Conservation (phyloP, 2,113 vertebrate genomes). For the Cryptotis parvus region DNA sequence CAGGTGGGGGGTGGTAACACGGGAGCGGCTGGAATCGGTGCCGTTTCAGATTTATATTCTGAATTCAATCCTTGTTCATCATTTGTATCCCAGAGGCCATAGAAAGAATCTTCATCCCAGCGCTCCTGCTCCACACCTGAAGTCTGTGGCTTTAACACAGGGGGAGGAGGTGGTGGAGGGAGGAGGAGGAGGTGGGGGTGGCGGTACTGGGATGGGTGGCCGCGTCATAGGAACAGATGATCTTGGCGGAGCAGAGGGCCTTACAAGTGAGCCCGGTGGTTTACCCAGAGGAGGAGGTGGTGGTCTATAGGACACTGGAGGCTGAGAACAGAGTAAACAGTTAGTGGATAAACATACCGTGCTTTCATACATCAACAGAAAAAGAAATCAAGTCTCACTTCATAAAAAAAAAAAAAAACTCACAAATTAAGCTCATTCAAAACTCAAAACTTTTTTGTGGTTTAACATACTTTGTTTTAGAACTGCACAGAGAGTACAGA, state of each 20-base stretch:
- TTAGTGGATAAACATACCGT: slow-evolving; percentile 66
- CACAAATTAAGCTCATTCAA: neutral
- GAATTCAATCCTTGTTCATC: slow-evolving; percentile 89
- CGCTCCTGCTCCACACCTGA: slow-evolving; percentile 87
- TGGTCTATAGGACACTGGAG: slow-evolving; percentile 88
- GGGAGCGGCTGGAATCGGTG: slow-evolving; percentile 77
- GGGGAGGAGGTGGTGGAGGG: slow-evolving; percentile 83
- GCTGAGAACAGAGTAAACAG: slow-evolving; percentile 87
- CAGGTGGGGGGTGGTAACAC: slow-evolving; percentile 83
- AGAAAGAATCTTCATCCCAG: slow-evolving; percentile 92
- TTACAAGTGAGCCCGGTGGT: slow-evolving; percentile 83
- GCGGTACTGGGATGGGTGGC: slow-evolving; percentile 84
- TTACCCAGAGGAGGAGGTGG: slow-evolving; percentile 87
- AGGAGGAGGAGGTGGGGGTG: slow-evolving; percentile 78
- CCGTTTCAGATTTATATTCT: slow-evolving; percentile 85
- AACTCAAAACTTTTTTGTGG: slow-evolving; percentile 3
- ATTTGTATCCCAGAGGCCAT: slow-evolving; percentile 92
- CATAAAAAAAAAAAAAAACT: slow-evolving; percentile 23
- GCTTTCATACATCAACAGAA: slow-evolving; percentile 28
- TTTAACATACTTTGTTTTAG: neutral
- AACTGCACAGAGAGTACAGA: too few species aligned
- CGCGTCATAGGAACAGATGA: slow-evolving; percentile 85
- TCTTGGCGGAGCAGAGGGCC: slow-evolving; percentile 81
- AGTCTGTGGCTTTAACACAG: slow-evolving; percentile 84
- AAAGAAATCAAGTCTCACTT: slow-evolving; percentile 41